These are phyloP conservation scores for Thunnus albacares DNA, from an alignment of 2,797 vertebrate species.

Conservation along the genomic window DNA sequence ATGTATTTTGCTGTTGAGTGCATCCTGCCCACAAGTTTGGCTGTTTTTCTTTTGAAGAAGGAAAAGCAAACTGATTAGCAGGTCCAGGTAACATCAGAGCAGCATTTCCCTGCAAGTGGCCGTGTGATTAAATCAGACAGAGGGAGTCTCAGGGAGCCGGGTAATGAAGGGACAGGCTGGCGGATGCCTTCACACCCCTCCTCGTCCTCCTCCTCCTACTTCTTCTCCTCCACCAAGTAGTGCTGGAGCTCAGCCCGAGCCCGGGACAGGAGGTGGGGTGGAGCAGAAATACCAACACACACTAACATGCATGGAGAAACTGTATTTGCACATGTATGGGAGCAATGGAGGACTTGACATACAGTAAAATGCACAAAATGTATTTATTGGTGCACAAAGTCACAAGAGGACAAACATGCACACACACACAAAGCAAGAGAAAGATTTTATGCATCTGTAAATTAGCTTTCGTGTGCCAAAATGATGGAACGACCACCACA, in stretches of 20 bases:
- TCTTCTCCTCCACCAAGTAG: slow-evolving; percentile 45
- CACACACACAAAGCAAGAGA: slow-evolving; percentile 1
- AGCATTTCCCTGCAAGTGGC: slow-evolving; percentile 60
- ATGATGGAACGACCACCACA: slow-evolving; percentile 45
- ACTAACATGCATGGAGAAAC: slow-evolving; percentile 25
- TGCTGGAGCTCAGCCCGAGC: slow-evolving; percentile 65
- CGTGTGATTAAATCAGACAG: slow-evolving; percentile 70
- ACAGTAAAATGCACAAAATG: slow-evolving; percentile 10
- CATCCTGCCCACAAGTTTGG: slow-evolving; percentile 62
- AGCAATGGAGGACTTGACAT: slow-evolving; percentile 5
- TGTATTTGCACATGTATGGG: slow-evolving; percentile 33
- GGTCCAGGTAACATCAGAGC: slow-evolving; percentile 73
- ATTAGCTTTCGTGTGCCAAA: slow-evolving; percentile 18
- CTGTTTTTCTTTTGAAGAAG: slow-evolving; percentile 72
- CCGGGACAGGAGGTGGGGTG: slow-evolving; percentile 73
- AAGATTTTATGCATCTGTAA: slow-evolving; percentile 21
- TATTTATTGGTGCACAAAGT: background rate
- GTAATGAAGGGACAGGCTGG: slow-evolving; percentile 70
- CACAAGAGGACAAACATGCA: background rate
- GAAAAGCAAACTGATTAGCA: slow-evolving; percentile 77
- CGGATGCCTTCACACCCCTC: slow-evolving; percentile 48
- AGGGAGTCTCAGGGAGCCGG: slow-evolving; percentile 56
- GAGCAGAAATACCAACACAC: slow-evolving; percentile 53
- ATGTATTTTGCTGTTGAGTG: slow-evolving; percentile 46
- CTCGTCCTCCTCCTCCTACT: slow-evolving; percentile 31